Base-by-base conservation (phyloP, 2,113 vertebrate genomes). In the Bucco capensis region DNA sequence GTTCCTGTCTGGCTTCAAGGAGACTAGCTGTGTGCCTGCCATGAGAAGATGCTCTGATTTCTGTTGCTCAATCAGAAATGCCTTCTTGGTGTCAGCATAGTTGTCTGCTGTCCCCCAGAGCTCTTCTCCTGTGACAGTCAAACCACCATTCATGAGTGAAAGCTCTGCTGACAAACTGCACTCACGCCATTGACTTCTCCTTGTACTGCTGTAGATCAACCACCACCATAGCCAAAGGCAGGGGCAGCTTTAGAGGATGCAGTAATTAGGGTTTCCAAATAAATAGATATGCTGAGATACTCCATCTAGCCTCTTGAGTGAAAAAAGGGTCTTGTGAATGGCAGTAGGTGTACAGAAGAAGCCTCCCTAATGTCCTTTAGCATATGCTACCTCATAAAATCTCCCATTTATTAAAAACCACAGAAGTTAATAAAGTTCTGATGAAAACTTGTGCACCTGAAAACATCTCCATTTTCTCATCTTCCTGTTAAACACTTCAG, bases 401-500 rank as follows among this genome's bases (percentile, higher is more conserved):
- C 5, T 46, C 33, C 30, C 9, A 3, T 1, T 7, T 31, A 58
- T 64, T 42, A 21, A 35, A 31, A 62, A 24, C 1, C 0, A 0
- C 10, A 8, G 37, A 4, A 83, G 66, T 27, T 40, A 40, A 5
- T 42, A 8, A 5, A 62, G 50, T 5, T 28, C 33, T 12, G 8
- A 3, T 66, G 50, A 46, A 22, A 50, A n/a, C 25, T 49, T 4
- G 0, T 38, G 49, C 51, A 12, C 18, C 69, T 25, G 5, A 51
- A 62, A 86, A 80, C 64, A 60, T 79, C 95, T 95, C 40, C 35
- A 53, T 89, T 91, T 90, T 86, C 91, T 92, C 16, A 54, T 92
- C 76, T 89, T 61, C 25, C 23, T 24, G 1, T 94, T 56, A 12
- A 73, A 7, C 82, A 5, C 78, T 83, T 14, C 96, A 99, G 99